Evolutionary conservation across 2,888 invertebrate genomes (phyloP), one percentile per base, ranked within the genome.

Genomic region (Clostera curtula): DNA sequence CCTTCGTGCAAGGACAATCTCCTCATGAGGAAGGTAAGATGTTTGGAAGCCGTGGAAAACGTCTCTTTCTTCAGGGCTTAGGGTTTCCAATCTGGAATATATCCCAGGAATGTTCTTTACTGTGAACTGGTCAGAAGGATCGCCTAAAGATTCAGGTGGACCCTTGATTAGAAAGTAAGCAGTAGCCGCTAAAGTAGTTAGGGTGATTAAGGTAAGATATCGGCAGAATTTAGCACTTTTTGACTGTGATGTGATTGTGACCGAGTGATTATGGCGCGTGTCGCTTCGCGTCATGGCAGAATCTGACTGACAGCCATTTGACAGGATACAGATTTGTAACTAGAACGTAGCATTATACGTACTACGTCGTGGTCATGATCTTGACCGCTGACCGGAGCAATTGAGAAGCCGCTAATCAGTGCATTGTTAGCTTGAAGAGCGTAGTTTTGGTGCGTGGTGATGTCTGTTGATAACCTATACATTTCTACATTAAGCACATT

Each of bases 41-140:
- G 89, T 90, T 23, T 86, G 83, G 26, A 87, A 85, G 37, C 88
- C 89, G 41, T 86, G 79, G 51, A 89, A 84, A 1, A 89, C 70
- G 23, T 87, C 86, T 27, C 86, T 70, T 32, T 88, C 88, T 30
- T 88, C 88, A 8, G 85, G 68, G 40, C 87, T 73, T 2, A 70
- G 53, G 5, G 56, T 51, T 46, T 85, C 85, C 15, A 75, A 56
- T 14, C 57, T 64, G 1, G 66, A 70, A 38, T 76, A 83, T 5
- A 58, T 42, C 42, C 60, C 64, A 2, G 82, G 80, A n/a, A 77
- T 62, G 20, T 59, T 69, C 43, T 65, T 72, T 13, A 73, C 55
- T 7, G 63, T 55, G 33, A 63, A 73, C 32, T 75, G 68, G 39
- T 75, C 74, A 0, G 75, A 70, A 1, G 73, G 67, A 40, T 80